Evolutionary conservation across 2,797 vertebrate species (phyloP), one percentile per base, ranked within the genome.

Genomic region (Protosalanx chinensis): DNA sequence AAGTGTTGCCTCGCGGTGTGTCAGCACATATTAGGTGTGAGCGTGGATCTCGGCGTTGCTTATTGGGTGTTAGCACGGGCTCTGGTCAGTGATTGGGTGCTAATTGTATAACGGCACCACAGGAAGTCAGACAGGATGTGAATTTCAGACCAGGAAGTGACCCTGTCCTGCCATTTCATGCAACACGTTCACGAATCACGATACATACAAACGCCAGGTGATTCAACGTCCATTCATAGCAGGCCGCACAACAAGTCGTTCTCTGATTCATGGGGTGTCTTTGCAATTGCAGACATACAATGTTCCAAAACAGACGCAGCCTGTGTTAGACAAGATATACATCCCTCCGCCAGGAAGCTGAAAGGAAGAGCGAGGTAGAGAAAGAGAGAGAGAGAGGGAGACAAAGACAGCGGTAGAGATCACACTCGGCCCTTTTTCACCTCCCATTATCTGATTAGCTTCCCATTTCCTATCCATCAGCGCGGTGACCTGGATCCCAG

Each of bases 401-500:
- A 69, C 6, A 61, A 35, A 71, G 68, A 92, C 92, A 88, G 35
- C 6, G 35, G 35, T 7, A 37, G 13, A 51, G 49, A 51, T 51
- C 49, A 51, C 15, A 5, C 51, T 56, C 51, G 18, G 5, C 51
- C 51, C 41, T 87, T 93, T 94, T 93, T 91, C 91, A 93, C 89
- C 92, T 91, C 91, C 93, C 90, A 93, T 92, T 93, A 93, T 93
- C 93, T 94, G 95, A 95, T 96, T 96, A 95, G 94, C 93, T 91
- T 93, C 93, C 92, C 92, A 95, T 96, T 95, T 94, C 93, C 91
- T 94, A 91, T 93, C 93, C 92, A 96, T 96, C 93, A 94, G 92
- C 85, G 87, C 90, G 90, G 88, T 94, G 94, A 95, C 95, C 95
- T 93, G 93, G 85, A 92, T 96, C 35, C 37, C 59, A 58, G 46